These are phyloP conservation scores for Nothobranchius furzeri DNA, from an alignment of 2,113 vertebrate species.

Conservation along the genomic window DNA sequence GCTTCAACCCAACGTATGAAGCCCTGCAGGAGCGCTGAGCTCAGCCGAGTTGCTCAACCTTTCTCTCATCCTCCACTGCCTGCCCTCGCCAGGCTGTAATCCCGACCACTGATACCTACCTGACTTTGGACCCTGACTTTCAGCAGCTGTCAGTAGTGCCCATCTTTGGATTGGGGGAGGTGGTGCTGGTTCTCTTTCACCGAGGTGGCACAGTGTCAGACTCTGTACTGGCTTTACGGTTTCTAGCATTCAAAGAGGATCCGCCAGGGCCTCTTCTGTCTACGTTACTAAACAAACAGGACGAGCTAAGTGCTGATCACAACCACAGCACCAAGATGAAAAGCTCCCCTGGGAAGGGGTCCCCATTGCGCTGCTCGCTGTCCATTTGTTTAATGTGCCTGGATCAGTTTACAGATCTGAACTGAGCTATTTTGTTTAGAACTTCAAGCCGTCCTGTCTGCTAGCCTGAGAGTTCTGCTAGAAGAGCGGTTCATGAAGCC, in stretches of 20 bases:
- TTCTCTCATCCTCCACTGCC: slow-evolving; percentile 14
- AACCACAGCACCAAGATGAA: slow-evolving; percentile 44
- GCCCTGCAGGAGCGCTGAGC: slow-evolving; percentile 30
- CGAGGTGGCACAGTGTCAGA: slow-evolving; percentile 60
- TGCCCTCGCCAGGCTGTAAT: slow-evolving; percentile 16
- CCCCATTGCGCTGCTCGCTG: slow-evolving; percentile 45
- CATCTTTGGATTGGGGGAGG: slow-evolving; percentile 27
- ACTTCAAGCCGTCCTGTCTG: slow-evolving; percentile 49
- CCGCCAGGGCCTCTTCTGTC: slow-evolving; percentile 47
- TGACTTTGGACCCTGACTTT: slow-evolving; percentile 66
- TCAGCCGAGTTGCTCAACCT: slow-evolving; percentile 32
- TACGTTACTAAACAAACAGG: slow-evolving; percentile 72
- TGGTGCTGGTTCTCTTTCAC: slow-evolving; percentile 17
- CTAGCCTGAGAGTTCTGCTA: slow-evolving; percentile 23
- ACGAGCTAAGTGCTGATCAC: slow-evolving; percentile 48
- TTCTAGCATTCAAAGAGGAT: slow-evolving; percentile 68
- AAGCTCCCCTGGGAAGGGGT: slow-evolving; percentile 41
- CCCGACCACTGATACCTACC: slow-evolving; percentile 51
- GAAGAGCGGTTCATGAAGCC: slow-evolving; percentile 35
- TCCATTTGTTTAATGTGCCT: slow-evolving; percentile 55
- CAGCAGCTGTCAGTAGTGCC: slow-evolving; percentile 67
- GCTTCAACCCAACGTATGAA: slow-evolving; percentile 39
- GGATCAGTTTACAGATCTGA: slow-evolving; percentile 65
- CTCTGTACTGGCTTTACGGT: slow-evolving; percentile 60
- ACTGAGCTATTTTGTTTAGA: slow-evolving; percentile 69